Percentiles rank a stretch among this genome's conserved stretches.
phyloP scores from a whole-genome alignment of 1,140 invertebrate genomes.

The Steinernema khuongi region DNA sequence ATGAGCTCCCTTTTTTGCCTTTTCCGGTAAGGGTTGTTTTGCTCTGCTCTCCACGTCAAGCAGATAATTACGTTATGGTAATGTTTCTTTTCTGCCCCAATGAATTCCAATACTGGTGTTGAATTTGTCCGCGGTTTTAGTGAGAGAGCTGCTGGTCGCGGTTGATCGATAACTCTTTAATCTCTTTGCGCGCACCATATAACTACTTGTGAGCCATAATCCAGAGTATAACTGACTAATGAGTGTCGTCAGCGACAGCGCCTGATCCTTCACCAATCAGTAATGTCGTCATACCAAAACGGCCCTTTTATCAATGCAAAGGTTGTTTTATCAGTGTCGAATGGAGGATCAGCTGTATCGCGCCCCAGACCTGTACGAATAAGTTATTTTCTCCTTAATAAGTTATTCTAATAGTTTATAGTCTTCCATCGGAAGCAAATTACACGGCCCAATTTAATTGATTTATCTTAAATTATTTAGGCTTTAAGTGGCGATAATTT shows the following conservation, averaged over 20 bases:
- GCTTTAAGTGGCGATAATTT: slow-evolving; percentile 5
- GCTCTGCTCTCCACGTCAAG: too few species aligned
- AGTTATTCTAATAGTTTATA: too few species aligned
- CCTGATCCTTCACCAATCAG: background rate
- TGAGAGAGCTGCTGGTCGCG: background rate
- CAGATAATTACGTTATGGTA: too few species aligned
- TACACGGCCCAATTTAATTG: background rate
- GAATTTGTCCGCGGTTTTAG: background rate
- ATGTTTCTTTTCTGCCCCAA: too few species aligned
- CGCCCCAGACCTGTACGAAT: background rate
- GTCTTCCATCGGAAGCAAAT: too few species aligned
- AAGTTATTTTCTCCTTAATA: background rate
- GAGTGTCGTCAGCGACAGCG: background rate
- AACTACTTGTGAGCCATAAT: background rate
- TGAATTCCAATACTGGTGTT: too few species aligned
- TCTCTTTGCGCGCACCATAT: background rate
- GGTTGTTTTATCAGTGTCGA: background rate
- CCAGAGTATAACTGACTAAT: background rate
- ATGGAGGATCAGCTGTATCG: background rate
- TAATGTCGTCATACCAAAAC: background rate
- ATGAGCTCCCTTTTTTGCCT: background rate
- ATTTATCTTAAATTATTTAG: background rate
- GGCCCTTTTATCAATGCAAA: background rate
- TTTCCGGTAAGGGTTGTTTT: background rate
- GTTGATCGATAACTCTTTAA: background rate